phyloP scores from a whole-genome alignment of 2,888 invertebrate species.

The Tetragonula carbonaria region DNA sequence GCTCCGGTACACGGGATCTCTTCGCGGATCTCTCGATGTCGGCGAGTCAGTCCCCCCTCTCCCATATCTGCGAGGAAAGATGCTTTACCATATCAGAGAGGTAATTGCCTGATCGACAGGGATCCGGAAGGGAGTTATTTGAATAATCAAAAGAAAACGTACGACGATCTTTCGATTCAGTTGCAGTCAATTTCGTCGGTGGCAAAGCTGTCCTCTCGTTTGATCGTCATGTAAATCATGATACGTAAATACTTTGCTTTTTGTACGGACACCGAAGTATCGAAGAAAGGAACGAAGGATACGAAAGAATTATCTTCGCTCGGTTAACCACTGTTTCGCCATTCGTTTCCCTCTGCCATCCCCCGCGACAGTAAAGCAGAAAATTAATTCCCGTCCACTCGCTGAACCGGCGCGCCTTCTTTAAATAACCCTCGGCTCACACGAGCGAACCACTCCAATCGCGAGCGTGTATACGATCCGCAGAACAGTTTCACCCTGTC shows the following conservation, averaged over 20 bases:
- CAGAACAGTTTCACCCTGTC: not conserved
- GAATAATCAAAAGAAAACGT: not conserved
- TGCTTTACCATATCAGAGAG: conserved; percentile 10
- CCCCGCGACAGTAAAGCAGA: not conserved
- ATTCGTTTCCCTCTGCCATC: not conserved
- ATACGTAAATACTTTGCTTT: no score
- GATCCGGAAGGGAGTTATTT: not conserved
- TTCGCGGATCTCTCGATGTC: conserved; percentile 8
- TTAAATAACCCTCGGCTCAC: not conserved
- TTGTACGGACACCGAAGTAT: no score
- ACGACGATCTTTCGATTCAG: not conserved
- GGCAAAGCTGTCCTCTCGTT: no score
- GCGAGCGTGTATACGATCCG: not conserved
- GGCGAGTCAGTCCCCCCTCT: not conserved
- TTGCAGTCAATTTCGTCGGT: no score
- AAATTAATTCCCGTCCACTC: conserved; percentile 17
- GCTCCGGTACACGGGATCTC: not conserved
- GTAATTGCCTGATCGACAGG: conserved; percentile 17
- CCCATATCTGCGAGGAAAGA: not conserved
- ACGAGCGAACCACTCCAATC: conserved; percentile 7
- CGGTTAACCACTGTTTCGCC: not conserved
- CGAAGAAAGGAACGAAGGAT: no score
- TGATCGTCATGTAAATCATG: no score
- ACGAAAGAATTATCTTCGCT: not conserved
- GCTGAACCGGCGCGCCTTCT: not conserved